These are phyloP conservation scores for Anthoscopus minutus DNA, from an alignment of 2,113 vertebrate genomes.

Conservation along the genomic window DNA sequence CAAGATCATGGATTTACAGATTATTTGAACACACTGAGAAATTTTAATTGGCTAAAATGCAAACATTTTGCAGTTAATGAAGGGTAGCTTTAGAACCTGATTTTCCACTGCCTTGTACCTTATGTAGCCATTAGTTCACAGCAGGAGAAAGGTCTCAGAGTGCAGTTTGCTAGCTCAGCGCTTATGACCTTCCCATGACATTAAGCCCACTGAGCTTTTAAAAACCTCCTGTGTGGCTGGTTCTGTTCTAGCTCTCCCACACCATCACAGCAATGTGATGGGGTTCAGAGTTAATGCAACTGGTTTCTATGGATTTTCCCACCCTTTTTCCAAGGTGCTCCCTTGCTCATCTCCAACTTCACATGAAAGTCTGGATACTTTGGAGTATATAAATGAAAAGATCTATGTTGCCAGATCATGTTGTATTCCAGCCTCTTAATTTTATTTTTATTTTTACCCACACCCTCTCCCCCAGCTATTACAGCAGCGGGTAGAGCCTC, in stretches of 20 bases:
- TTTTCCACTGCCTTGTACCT: conserved; percentile 13
- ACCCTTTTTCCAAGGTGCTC: background rate
- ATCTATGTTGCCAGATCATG: background rate
- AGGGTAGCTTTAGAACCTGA: background rate
- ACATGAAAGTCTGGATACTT: too few species aligned
- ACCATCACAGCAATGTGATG: background rate
- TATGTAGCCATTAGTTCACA: background rate
- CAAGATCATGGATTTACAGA: background rate
- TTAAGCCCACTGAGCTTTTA: background rate
- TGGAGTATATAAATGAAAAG: background rate
- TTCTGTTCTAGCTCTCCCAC: background rate
- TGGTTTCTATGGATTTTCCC: background rate
- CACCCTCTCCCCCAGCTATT: background rate
- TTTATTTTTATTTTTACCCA: background rate
- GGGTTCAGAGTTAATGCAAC: background rate
- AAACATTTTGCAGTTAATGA: conserved; percentile 28
- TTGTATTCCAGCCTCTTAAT: background rate
- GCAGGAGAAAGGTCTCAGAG: background rate
- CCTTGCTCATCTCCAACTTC: background rate
- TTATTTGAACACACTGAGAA: background rate
- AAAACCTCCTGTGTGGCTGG: background rate
- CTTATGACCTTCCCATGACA: background rate
- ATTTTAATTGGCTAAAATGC: conserved; percentile 21
- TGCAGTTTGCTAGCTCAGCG: background rate
- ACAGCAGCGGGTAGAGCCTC: background rate